phyloP scores from a whole-genome alignment of 2,888 invertebrate species.

The Xanthia icteritia region DNA sequence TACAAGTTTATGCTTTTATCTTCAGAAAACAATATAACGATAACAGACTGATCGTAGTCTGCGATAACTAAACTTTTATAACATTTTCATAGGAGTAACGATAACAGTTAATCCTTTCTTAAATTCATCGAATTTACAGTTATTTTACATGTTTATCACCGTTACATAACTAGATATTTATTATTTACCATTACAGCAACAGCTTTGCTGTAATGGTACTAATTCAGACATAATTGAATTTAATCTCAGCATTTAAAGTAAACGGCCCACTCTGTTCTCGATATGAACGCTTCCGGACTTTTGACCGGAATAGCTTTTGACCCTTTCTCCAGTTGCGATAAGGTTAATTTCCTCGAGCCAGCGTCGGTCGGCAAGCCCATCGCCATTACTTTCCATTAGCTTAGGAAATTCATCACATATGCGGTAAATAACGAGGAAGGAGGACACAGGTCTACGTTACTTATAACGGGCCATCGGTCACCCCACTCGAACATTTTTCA shows the following conservation, averaged over 20 bases:
- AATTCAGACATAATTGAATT: constrained; percentile 13
- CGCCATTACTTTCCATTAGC: constrained; percentile 76
- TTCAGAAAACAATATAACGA: constrained; percentile 38
- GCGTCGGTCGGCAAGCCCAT: constrained; percentile 65
- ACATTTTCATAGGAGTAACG: constrained; percentile 20
- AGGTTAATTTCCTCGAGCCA: constrained; percentile 72
- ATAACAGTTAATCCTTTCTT: constrained; percentile 33
- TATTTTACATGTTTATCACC: constrained; percentile 23
- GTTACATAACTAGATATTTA: constrained; percentile 23
- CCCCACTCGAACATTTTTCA: constrained; percentile 74
- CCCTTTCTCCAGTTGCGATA: constrained; percentile 69
- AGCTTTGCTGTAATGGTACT: not conserved
- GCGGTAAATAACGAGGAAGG: constrained; percentile 68
- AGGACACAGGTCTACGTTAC: constrained; percentile 63
- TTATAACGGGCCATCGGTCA: constrained; percentile 76
- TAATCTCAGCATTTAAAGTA: constrained; percentile 41
- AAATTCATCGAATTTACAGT: constrained; percentile 21
- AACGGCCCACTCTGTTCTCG: constrained; percentile 33
- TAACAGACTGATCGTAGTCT: constrained; percentile 26
- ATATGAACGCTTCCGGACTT: constrained; percentile 69
- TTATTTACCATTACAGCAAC: not conserved
- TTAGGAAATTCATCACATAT: constrained; percentile 73
- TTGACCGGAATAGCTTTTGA: constrained; percentile 68
- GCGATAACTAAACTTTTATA: constrained; percentile 31
- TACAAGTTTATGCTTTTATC: constrained; percentile 31